These are phyloP conservation scores for Magallana ariakensis DNA, from an alignment of 1,140 invertebrate species.

Conservation along the genomic window DNA sequence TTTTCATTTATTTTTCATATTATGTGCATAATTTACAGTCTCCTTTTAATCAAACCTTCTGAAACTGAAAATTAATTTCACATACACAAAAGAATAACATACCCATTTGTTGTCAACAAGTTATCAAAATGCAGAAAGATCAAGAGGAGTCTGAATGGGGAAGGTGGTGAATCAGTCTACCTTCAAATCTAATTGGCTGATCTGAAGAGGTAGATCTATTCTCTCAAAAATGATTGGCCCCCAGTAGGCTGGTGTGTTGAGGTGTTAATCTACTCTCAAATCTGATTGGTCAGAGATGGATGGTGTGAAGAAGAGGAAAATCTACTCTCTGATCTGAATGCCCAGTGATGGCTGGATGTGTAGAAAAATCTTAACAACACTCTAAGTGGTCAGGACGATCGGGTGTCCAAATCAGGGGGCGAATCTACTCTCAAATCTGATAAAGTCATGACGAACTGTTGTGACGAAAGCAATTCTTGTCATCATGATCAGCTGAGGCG, in stretches of 20 bases:
- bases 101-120: slow-evolving; percentile 35
- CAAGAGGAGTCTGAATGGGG: slow-evolving; percentile 30
- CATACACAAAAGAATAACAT: slow-evolving; percentile 25
- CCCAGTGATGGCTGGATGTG: not conserved
- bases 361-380: slow-evolving; percentile 4
- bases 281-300: slow-evolving; percentile 18
- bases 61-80: slow-evolving; percentile 16
- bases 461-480: slow-evolving; percentile 31
- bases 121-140: slow-evolving; percentile 36
- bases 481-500: slow-evolving; percentile 32
- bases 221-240: slow-evolving; percentile 31
- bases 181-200: slow-evolving; percentile 30
- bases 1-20: not conserved
- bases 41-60: not conserved
- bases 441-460: not conserved
- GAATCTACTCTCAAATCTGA: slow-evolving; percentile 34
- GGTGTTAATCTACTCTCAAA: slow-evolving; percentile 31
- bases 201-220: slow-evolving; percentile 33
- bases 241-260: slow-evolving; percentile 20
- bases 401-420: slow-evolving; percentile 9
- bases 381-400: slow-evolving; percentile 22
- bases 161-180: slow-evolving; percentile 32
- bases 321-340: slow-evolving; percentile 24
- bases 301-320: slow-evolving; percentile 28
- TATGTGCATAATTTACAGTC: too few species aligned